phyloP scores from a whole-genome alignment of 2,888 invertebrate species.

The Watsonalla cultraria region DNA sequence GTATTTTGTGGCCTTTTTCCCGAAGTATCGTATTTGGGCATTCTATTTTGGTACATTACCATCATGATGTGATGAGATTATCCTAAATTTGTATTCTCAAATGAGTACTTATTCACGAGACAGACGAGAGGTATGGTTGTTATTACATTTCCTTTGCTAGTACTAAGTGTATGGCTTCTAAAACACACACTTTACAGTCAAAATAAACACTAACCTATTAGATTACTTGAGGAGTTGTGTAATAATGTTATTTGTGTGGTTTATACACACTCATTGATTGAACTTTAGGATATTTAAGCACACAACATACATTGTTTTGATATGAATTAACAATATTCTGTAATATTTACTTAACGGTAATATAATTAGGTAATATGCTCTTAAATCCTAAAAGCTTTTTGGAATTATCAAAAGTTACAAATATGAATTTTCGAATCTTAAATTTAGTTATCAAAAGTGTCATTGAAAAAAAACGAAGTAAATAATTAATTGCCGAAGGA shows the following conservation, averaged over 20 bases:
- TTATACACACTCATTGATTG: background rate
- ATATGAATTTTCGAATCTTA: no score
- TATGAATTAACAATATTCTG: no score
- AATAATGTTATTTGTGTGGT: background rate
- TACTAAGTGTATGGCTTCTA: background rate
- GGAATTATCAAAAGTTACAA: no score
- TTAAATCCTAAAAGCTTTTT: no score
- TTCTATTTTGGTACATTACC: constrained; percentile 77
- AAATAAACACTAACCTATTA: background rate
- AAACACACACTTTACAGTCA: background rate
- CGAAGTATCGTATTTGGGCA: constrained; percentile 71
- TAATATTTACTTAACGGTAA: no score
- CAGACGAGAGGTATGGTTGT: constrained; percentile 50
- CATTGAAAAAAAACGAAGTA: no score
- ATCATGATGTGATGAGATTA: constrained; percentile 71
- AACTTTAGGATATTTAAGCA: no score
- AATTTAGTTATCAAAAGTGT: no score
- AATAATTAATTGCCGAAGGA: no score
- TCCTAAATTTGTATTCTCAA: constrained; percentile 62
- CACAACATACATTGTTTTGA: no score
- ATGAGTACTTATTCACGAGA: constrained; percentile 47
- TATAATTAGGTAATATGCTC: no score
- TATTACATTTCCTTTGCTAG: constrained; percentile 1
- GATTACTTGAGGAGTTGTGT: background rate
- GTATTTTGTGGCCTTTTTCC: constrained; percentile 54